Evolutionary conservation across 2,113 vertebrate species (phyloP), one percentile per base, ranked within the genome.

Genomic region (Thalassarche chlororhynchos): DNA sequence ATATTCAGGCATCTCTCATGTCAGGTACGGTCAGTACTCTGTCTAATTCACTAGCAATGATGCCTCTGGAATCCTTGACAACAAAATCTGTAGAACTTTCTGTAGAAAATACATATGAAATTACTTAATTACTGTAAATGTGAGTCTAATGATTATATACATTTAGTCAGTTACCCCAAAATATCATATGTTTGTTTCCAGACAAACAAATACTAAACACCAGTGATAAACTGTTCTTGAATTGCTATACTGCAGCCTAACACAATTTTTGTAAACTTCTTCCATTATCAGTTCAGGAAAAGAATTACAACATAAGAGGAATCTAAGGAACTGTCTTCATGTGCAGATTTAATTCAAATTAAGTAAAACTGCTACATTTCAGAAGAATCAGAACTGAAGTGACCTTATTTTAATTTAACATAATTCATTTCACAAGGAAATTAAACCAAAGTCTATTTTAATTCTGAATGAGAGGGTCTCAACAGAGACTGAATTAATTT

Each of bases 371-470:
- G 40, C 15, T 60, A 31, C 36, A 17, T 44, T 89, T 79, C 65
- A 69, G 25, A 87, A 84, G 52, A 81, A 57, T 80, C 21, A 40
- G 61, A 80, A 89, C 44, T 75, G n/a, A 84, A 79, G 36, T 65
- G 61, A 71, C 74, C 29, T 82, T 57, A 47, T 68, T 89, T 84
- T 89, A 82, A 34, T 91, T 77, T 72, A 93, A 31, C 36, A 46
- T 82, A 75, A 89, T 76, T 89, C 4, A 66, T 89, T 91, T 95
- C 24, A 95, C 14, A 91, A 70, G 61, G 34, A 97, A 87, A 61
- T 82, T 31, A 75, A 93, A 71, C 47, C 34, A 71, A 49, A 82
- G 77, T 78, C 52, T 82, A 10, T 89, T 87, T 87, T 79, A 69
- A 79, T 94, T 94, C 52, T 70, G 71, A 94, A 72, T 89, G 42